Percentiles rank a stretch among this genome's conserved stretches.
These are phyloP conservation scores for Troilus luridus DNA, from an alignment of 2,888 invertebrate species.

Conservation along the genomic window DNA sequence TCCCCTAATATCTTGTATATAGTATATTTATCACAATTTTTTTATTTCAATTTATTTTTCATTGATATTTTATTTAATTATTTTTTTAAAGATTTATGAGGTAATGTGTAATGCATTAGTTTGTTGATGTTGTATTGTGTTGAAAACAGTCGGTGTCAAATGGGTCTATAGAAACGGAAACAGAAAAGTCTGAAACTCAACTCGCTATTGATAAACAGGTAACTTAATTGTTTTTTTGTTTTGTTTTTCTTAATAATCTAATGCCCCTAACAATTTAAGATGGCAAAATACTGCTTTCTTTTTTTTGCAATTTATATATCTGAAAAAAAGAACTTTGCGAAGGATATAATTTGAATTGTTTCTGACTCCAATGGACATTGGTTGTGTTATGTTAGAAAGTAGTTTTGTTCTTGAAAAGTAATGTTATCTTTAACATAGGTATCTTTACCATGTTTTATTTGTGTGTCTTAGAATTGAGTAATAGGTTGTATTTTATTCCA, in stretches of 20 bases:
- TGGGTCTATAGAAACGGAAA: slow-evolving; percentile 75
- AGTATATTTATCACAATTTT: slow-evolving; percentile 49
- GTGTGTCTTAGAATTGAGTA: background rate
- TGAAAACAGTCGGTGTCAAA: slow-evolving; percentile 73
- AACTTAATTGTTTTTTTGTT: slow-evolving; percentile 65
- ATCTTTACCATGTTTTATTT: background rate
- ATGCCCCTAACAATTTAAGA: background rate
- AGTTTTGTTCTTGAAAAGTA: slow-evolving; percentile 5
- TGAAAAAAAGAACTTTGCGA: background rate
- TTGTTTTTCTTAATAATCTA: background rate
- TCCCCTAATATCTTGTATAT: slow-evolving; percentile 21
- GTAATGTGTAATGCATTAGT: slow-evolving; percentile 61
- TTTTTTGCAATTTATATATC: background rate
- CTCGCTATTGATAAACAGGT: slow-evolving; percentile 89
- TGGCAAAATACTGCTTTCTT: background rate
- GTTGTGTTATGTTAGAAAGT: slow-evolving; percentile 18
- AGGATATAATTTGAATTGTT: background rate
- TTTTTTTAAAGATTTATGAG: slow-evolving; percentile 13
- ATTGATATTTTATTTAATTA: slow-evolving; percentile 52
- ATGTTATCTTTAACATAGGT: background rate
- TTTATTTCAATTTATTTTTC: slow-evolving; percentile 26
- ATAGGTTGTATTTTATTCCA: background rate
- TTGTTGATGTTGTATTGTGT: slow-evolving; percentile 65
- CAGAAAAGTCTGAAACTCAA: slow-evolving; percentile 73
- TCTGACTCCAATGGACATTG: slow-evolving; percentile 2